Conservation (phyloP, 2,797 vertebrate species). For the Acropternis orthonyx region DNA sequence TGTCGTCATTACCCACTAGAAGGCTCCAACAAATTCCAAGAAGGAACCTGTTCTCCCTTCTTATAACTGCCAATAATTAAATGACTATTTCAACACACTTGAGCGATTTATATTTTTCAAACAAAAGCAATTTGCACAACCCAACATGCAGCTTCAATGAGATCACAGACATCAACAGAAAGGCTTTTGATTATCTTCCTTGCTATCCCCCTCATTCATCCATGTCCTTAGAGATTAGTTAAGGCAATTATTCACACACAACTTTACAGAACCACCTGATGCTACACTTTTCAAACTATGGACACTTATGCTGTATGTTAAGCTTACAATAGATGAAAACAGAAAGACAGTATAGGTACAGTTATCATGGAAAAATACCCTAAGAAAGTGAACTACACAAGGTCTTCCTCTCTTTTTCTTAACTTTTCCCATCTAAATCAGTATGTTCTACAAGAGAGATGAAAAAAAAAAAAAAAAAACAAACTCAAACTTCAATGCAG, state of each 20-base stretch:
- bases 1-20: background rate
- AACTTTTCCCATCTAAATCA: background rate
- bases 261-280: background rate
- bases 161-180: background rate
- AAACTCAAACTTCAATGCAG: background rate
- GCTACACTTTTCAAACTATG: background rate
- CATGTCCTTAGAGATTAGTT: background rate
- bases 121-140: background rate
- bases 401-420: background rate
- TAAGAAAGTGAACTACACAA: background rate
- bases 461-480: background rate
- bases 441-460: background rate
- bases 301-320: background rate
- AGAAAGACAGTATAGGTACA: background rate
- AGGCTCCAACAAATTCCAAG: background rate
- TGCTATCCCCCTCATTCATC: background rate
- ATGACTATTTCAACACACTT: background rate
- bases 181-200: background rate
- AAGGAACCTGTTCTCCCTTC: background rate
- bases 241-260: background rate
- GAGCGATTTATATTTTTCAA: background rate
- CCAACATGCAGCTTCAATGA: background rate
- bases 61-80: background rate
- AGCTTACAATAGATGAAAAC: background rate
- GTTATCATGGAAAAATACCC: background rate